These are phyloP conservation scores for Andricus grossulariae DNA, from an alignment of 1,140 invertebrate genomes.

Conservation along the genomic window DNA sequence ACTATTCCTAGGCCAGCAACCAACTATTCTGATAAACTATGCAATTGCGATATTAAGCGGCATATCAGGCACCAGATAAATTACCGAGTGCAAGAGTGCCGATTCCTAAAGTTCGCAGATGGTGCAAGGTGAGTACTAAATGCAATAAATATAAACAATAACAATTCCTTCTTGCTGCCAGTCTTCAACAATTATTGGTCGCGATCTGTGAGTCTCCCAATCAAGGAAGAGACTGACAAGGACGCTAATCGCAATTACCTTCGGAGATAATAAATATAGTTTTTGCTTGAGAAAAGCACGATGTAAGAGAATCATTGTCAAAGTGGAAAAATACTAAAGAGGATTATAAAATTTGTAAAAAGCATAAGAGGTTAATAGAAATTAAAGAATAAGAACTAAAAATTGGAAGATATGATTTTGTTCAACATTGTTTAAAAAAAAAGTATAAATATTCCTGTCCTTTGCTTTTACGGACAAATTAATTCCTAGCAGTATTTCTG, in stretches of 20 bases:
- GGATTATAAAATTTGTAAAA: too few species aligned
- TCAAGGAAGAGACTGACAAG: slow-evolving; percentile 50
- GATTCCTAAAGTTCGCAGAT: slow-evolving; percentile 48
- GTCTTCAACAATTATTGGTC: slow-evolving; percentile 50
- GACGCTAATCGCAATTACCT: slow-evolving; percentile 35
- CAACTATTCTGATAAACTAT: slow-evolving; percentile 63
- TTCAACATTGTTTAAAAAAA: too few species aligned
- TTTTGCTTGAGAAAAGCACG: background rate
- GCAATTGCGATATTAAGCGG: slow-evolving; percentile 59
- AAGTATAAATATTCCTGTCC: too few species aligned
- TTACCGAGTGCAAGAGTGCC: slow-evolving; percentile 45
- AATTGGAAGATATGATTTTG: too few species aligned
- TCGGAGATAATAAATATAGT: slow-evolving; percentile 12
- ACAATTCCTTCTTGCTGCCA: slow-evolving; percentile 43
- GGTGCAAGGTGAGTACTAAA: slow-evolving; percentile 45
- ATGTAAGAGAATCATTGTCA: too few species aligned
- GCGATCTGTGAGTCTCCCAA: slow-evolving; percentile 38
- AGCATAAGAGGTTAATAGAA: too few species aligned
- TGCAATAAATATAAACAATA: slow-evolving; percentile 44
- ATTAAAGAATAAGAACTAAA: too few species aligned
- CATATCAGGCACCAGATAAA: slow-evolving; percentile 54
- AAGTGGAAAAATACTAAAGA: too few species aligned
- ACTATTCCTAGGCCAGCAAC: slow-evolving; percentile 59
- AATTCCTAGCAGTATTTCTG: too few species aligned
- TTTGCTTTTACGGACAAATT: too few species aligned